These are phyloP conservation scores for Acheta domesticus DNA, from an alignment of 2,888 invertebrate genomes.

Conservation along the genomic window DNA sequence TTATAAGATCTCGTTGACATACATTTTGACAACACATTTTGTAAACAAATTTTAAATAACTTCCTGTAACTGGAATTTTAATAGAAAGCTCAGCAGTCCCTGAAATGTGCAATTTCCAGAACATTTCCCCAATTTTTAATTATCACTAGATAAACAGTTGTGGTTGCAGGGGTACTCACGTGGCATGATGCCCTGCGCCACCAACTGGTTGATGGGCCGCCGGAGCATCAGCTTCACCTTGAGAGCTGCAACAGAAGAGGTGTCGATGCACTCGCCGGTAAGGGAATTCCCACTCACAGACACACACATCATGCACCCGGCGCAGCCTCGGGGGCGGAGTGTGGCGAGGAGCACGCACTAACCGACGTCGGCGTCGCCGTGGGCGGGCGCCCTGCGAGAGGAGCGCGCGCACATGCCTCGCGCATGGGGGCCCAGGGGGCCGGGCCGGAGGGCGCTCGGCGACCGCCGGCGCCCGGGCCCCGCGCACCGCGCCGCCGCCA, in stretches of 20 bases:
- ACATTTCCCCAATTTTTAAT: no score
- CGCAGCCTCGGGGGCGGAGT: neutral
- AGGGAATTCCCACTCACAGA: constrained; percentile 21
- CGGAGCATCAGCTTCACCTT: constrained; percentile 96
- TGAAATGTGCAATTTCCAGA: no score
- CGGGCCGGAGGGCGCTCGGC: neutral
- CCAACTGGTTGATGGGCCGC: constrained; percentile 90
- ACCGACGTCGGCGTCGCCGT: neutral
- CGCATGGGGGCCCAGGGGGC: neutral
- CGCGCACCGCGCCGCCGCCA: neutral
- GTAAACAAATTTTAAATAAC: no score
- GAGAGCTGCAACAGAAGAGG: constrained; percentile 71
- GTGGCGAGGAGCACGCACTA: neutral
- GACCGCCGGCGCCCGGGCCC: neutral
- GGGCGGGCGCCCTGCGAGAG: neutral
- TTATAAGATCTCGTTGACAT: no score
- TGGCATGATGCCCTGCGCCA: constrained; percentile 97
- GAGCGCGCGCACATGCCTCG: neutral
- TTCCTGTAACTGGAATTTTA: no score
- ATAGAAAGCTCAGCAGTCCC: no score
- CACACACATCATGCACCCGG: neutral
- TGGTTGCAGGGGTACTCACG: constrained; percentile 85
- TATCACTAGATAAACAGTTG: no score
- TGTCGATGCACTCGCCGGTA: constrained; percentile 78
- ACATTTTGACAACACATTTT: no score